A percentile compares a stretch with the other conserved stretches of the same genome.
These are phyloP conservation scores for Fopius arisanus DNA, from an alignment of 1,140 invertebrate genomes.

Conservation along the genomic window DNA sequence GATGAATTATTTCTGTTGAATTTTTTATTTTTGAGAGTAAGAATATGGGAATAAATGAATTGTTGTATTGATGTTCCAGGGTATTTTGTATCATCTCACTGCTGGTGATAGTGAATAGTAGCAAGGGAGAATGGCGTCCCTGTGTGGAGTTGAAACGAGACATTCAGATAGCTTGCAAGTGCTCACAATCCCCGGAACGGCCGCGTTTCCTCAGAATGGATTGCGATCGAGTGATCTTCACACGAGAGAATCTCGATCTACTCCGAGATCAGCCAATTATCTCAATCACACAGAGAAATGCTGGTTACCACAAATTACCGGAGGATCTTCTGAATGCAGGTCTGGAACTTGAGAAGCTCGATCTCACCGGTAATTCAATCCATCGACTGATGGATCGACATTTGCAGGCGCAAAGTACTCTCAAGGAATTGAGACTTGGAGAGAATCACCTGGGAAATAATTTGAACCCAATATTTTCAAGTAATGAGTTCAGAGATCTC, in stretches of 20 bases:
- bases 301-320: slow-evolving; percentile 81
- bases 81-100: neutral
- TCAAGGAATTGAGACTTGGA: slow-evolving; percentile 77
- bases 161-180: slow-evolving; percentile 71
- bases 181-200: slow-evolving; percentile 48
- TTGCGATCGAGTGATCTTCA: slow-evolving; percentile 84
- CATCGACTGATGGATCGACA: slow-evolving; percentile 80
- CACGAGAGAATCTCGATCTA: slow-evolving; percentile 75
- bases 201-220: slow-evolving; percentile 71
- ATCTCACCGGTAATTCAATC: slow-evolving; percentile 84
- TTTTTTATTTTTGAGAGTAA: too few species aligned
- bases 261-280: slow-evolving; percentile 79
- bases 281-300: slow-evolving; percentile 77
- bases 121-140: slow-evolving; percentile 63
- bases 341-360: slow-evolving; percentile 75
- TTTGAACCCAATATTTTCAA: slow-evolving; percentile 88
- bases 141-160: slow-evolving; percentile 73
- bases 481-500: slow-evolving; percentile 81
- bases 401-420: slow-evolving; percentile 71
- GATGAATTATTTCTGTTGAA: too few species aligned
- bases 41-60: neutral
- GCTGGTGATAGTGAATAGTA: neutral
- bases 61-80: neutral
- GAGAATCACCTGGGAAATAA: slow-evolving; percentile 88
- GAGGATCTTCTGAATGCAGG: slow-evolving; percentile 61